Conservation (phyloP, 2,888 invertebrate species). For the Plusia festucae region DNA sequence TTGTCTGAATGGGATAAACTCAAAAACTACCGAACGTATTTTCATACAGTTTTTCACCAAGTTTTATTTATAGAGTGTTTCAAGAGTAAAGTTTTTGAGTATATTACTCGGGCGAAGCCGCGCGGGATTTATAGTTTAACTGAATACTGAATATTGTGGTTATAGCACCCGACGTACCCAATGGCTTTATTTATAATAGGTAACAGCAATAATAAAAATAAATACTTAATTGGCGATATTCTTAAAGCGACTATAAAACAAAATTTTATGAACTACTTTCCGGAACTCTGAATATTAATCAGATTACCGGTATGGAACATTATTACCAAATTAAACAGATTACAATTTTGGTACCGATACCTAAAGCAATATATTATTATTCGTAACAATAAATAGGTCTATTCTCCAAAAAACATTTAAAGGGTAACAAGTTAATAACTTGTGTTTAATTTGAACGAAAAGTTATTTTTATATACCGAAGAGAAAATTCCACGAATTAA, state of each 20-base stretch:
- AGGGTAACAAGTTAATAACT: not conserved
- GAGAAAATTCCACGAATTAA: conserved; percentile 24
- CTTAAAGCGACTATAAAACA: not conserved
- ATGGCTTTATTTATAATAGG: not conserved
- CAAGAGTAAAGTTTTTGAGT: no score
- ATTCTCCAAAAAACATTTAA: not conserved
- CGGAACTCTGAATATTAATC: not conserved
- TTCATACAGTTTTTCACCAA: no score
- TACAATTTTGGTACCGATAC: not conserved
- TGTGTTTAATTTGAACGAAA: not conserved
- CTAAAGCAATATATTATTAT: not conserved
- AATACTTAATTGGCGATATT: not conserved
- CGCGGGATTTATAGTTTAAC: no score
- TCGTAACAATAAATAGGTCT: no score
- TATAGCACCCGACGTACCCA: not conserved
- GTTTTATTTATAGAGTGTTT: no score
- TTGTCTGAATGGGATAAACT: no score
- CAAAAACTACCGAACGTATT: no score
- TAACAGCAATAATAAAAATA: not conserved
- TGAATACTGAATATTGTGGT: no score
- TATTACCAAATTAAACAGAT: not conserved
- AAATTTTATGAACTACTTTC: not conserved
- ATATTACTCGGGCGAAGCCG: no score
- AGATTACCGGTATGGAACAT: not conserved
- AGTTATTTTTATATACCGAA: not conserved